Conservation (phyloP, 2,888 invertebrate genomes). For the Agrenia bidenticulata region DNA sequence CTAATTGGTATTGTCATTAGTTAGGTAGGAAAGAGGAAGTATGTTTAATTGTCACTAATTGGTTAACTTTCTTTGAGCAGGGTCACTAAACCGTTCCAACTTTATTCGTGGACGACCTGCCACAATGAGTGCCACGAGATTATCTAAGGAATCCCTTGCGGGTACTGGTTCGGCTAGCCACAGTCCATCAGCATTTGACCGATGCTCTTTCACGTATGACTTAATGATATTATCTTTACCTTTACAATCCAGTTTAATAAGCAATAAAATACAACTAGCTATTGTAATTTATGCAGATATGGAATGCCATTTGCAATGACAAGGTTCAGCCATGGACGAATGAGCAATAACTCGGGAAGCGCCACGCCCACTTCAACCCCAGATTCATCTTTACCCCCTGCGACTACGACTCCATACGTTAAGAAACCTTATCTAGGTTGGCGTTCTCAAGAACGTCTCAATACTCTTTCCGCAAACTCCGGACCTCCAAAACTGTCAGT, state of each 20-base stretch:
- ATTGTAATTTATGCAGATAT: constrained; percentile 34
- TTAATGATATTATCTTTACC: too few species aligned
- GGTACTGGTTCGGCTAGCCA: constrained; percentile 54
- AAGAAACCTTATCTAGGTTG: constrained; percentile 87
- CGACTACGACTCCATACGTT: constrained; percentile 35
- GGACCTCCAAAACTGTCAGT: constrained; percentile 56
- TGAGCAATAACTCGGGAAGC: constrained; percentile 46
- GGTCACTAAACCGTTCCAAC: constrained; percentile 50
- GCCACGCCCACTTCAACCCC: constrained; percentile 49
- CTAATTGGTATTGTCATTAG: too few species aligned
- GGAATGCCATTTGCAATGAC: constrained; percentile 52
- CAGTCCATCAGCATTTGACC: constrained; percentile 52
- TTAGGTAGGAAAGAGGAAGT: too few species aligned
- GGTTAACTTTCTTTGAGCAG: constrained; percentile 19
- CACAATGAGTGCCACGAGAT: constrained; percentile 48
- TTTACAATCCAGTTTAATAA: too few species aligned
- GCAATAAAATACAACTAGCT: not conserved
- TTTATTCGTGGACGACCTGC: constrained; percentile 51
- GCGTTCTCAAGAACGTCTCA: constrained; percentile 77
- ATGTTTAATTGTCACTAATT: not conserved
- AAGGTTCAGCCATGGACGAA: constrained; percentile 46
- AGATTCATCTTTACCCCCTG: constrained; percentile 30
- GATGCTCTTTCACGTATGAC: constrained; percentile 51
- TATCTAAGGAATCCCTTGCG: constrained; percentile 51
- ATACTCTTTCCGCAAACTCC: constrained; percentile 24